Conservation (phyloP, 2,113 vertebrate genomes). For the Pygoscelis adeliae region DNA sequence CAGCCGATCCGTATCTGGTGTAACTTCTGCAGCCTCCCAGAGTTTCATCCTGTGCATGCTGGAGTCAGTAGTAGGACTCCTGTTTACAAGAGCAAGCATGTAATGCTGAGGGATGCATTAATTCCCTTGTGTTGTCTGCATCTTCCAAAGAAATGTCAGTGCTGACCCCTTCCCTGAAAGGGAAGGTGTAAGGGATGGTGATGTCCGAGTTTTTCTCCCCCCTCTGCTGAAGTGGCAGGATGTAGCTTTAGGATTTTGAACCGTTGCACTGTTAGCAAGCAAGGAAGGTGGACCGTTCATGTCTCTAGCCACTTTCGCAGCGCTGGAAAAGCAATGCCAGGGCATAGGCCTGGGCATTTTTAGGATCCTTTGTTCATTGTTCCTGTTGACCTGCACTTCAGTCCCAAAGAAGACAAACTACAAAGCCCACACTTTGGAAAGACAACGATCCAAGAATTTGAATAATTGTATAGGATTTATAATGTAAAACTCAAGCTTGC, state of each 20-base stretch:
- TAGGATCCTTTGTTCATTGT: not conserved
- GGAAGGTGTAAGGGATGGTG: not conserved
- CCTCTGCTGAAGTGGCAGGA: not conserved
- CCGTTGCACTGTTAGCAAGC: not conserved
- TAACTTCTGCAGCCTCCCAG: not conserved
- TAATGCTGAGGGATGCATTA: not conserved
- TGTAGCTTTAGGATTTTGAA: not conserved
- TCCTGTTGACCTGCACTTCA: not conserved
- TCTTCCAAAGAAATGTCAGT: not conserved
- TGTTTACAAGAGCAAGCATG: not conserved
- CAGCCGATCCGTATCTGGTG: fast-evolving
- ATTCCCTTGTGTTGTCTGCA: not conserved
- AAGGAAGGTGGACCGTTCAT: not conserved
- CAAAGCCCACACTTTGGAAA: not conserved
- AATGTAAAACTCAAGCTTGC: not conserved
- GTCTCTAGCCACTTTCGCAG: not conserved
- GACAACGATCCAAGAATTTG: not conserved
- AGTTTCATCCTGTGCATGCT: fast-evolving
- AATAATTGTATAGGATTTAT: not conserved
- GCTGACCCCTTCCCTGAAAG: not conserved
- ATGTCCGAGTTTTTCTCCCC: not conserved
- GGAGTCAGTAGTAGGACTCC: not conserved
- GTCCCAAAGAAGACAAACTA: not conserved
- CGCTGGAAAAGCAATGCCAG: not conserved
- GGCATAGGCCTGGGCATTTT: fast-evolving